phyloP scores from a whole-genome alignment of 2,113 vertebrate genomes.

The Sigmodon hispidus region DNA sequence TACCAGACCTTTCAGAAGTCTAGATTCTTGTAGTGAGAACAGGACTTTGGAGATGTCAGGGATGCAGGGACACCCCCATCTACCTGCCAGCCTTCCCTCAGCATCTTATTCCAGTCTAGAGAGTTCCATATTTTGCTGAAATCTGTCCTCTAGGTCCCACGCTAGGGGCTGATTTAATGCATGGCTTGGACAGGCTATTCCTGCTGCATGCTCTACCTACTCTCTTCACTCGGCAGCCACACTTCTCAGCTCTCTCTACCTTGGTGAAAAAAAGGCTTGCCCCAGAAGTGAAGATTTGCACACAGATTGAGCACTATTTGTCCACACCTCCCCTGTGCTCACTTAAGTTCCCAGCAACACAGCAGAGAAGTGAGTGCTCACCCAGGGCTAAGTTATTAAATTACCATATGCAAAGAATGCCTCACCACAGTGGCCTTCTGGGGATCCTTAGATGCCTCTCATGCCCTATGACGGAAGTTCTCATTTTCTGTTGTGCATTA shows the following conservation, averaged over 20 bases:
- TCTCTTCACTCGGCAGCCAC: neutral
- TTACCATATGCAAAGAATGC: neutral
- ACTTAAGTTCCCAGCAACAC: neutral
- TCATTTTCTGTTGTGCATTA: neutral
- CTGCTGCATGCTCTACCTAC: neutral
- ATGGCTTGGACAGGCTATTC: neutral
- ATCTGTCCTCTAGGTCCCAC: neutral
- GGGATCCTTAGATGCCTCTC: neutral
- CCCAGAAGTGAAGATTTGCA: neutral
- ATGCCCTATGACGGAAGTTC: neutral
- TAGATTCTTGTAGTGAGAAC: neutral
- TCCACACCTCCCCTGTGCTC: neutral
- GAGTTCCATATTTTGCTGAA: neutral
- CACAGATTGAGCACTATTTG: neutral
- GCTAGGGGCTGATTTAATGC: neutral
- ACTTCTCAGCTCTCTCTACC: neutral
- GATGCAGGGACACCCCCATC: neutral
- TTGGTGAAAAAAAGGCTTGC: neutral
- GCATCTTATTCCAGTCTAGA: neutral
- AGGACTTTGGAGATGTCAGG: neutral
- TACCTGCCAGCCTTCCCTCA: neutral
- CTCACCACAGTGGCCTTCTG: neutral
- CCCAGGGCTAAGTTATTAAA: neutral
- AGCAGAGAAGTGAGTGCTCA: neutral
- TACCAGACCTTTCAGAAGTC: neutral